Evolutionary conservation across 2,113 vertebrate genomes (phyloP), one percentile per base, ranked within the genome.

Genomic region (Nettapus auritus): DNA sequence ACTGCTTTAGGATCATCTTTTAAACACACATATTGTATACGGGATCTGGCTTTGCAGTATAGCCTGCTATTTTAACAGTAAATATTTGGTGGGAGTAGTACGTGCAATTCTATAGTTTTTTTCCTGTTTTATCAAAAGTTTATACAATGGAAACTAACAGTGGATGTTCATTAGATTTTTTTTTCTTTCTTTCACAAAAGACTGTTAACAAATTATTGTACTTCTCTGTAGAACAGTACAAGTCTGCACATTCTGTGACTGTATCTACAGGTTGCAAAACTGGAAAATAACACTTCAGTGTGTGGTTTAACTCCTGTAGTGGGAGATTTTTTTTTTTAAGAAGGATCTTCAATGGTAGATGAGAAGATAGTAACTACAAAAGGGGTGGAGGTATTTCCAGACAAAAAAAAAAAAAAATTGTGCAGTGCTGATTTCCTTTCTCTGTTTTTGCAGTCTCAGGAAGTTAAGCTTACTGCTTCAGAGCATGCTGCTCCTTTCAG

Each of bases 381-480:
- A 86, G 73, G 57, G 76, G 44, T 13, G 17, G 38, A 84, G 21
- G 59, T 88, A 46, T 68, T 91, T 70, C 64, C 56, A 83, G 76
- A 26, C 33, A 75, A 59, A 77, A 38, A 88, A 52, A 13, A 18
- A 59, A 73, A 38, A 88, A 48, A 14, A 16, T 16, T 15, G 36
- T 87, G 82, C 60, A 70, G 25, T 78, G 86, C 80, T 84, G 76
- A 81, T 56, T 86, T 94, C n/a, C 40, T 88, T 80, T 88, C 52
- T 77, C 53, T 28, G 33, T 88, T 88, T 94, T 93, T 89, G 74
- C 68, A 42, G 55, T 91, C 93, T 96, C 82, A 87, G 94, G 96
- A 91, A 88, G 56, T 79, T 68, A 74, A 53, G 44, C 48, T 84
- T 79, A 68, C n/a, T 73, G 82, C 87, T 96, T 91, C 42, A 69